Base-by-base conservation (phyloP, 2,888 invertebrate genomes). In the Scelioninae gen. 1 region DNA sequence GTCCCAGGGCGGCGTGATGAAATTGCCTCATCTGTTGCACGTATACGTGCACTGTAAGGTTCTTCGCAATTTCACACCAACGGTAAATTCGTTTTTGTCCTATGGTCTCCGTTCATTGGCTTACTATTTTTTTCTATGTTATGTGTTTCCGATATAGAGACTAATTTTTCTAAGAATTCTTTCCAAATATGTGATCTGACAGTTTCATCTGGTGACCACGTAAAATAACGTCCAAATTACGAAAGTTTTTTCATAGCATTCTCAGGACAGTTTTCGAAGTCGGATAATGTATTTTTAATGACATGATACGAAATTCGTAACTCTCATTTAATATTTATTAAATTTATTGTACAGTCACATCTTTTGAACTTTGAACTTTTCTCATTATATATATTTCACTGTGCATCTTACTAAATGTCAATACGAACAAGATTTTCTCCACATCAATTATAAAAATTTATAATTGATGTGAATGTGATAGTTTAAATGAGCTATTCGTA, bases 11-110 rank as follows among this genome's bases (percentile, higher is more conserved):
- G 71, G n/a, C n/a, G n/a, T 69, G 75, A 83, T 83, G 53, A 75
- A 79, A 83, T 79, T 79, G 63, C 55, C 71, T 79, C 79, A 78
- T 83, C 75, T 83, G 78, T 79, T 83, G 83, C 78, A 83, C 53
- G 66, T 71, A 60, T 74, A 69, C 51, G 38, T 43, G 60, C 66
- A 55, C 58, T 31, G n/a, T 55, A 49, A 72, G 71, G 55, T 51
- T 71, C 51, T 69, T 81, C 38, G 69, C 53, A 78, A 71, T 63
- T 71, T 55, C 69, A 31, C 77, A 47, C 77, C 40, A 43, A 31
- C 40, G 53, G 69, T 78, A 78, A 78, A 56, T 69, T 78, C 49
- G 69, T 77, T 69, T 63, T 69, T 31, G 45, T 62, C 51, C 63
- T 29, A 23, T 7, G 47, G 66, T 15, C 58, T 58, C 55, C 47